Conservation (phyloP, 35 echinoderm and acorn worm genomes). For the Hemicentrotus pulcherrimus region DNA sequence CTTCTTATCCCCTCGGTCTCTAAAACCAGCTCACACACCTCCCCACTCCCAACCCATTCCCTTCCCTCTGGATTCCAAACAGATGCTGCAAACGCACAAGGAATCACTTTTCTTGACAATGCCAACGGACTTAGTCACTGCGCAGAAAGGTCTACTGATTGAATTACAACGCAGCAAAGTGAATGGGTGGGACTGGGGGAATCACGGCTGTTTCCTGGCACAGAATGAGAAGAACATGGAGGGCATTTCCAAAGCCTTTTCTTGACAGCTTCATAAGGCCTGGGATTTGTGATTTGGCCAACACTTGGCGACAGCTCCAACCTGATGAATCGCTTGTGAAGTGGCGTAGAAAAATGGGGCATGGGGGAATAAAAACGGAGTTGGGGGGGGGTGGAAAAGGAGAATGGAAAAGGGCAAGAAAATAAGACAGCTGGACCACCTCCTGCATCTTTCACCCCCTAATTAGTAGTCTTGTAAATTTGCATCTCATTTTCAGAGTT, state of each 20-base stretch:
- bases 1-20: too few species aligned
- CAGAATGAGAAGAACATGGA: neutral
- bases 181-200: slow-evolving; percentile 42
- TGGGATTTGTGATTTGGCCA: slow-evolving; percentile 1
- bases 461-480: too few species aligned
- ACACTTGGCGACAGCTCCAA: neutral
- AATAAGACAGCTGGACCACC: too few species aligned
- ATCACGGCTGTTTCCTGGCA: slow-evolving; percentile 17
- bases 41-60: neutral
- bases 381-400: too few species aligned
- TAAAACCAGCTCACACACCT: neutral
- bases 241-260: neutral
- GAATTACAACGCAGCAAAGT: slow-evolving; percentile 28
- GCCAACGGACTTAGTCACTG: slow-evolving; percentile 26
- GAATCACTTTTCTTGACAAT: slow-evolving; percentile 21
- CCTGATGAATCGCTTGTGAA: neutral
- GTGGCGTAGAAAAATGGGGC: too few species aligned
- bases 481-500: too few species aligned
- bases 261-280: slow-evolving; percentile 28
- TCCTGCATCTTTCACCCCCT: too few species aligned
- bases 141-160: neutral
- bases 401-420: too few species aligned
- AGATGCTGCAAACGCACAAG: neutral
- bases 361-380: too few species aligned
- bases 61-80: neutral